Evolutionary conservation across 2,888 invertebrate genomes (phyloP).

Genomic region (Leptinotarsa peninsularis): DNA sequence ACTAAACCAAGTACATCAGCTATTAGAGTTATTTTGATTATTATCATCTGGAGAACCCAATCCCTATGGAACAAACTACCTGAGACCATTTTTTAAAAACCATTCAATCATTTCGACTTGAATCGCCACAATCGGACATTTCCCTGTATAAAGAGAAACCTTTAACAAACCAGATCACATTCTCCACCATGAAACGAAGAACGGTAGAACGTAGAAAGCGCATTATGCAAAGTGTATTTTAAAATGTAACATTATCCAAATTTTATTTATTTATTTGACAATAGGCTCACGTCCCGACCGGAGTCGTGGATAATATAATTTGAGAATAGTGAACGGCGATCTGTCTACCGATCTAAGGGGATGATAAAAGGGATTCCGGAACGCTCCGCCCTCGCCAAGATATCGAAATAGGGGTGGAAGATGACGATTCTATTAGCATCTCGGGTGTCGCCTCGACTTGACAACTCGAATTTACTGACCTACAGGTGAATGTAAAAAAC

Average conservation of each 20-base stretch:
- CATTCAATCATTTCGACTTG: background rate
- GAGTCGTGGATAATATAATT: constrained; percentile 67
- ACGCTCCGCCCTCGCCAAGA: constrained; percentile 49
- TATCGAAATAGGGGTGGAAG: constrained; percentile 43
- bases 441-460: constrained; percentile 51
- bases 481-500: constrained; percentile 8
- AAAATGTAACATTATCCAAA: constrained; percentile 67
- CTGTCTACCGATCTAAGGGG: constrained; percentile 59
- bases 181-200: constrained; percentile 55
- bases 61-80: no score
- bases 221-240: constrained; percentile 67
- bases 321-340: constrained; percentile 66
- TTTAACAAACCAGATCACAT: constrained; percentile 61
- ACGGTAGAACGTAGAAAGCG: constrained; percentile 48
- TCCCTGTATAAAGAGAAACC: constrained; percentile 27
- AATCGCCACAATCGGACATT: background rate
- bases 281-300: constrained; percentile 66
- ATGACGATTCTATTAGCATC: constrained; percentile 59
- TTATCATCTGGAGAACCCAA: no score
- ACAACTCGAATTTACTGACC: constrained; percentile 10
- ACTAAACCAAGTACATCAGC: no score
- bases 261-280: constrained; percentile 68
- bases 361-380: constrained; percentile 48
- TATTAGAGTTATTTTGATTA: no score
- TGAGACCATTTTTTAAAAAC: background rate